These are phyloP conservation scores for Holcopasites calliopsidis DNA, from an alignment of 1,140 invertebrate species.

Conservation along the genomic window DNA sequence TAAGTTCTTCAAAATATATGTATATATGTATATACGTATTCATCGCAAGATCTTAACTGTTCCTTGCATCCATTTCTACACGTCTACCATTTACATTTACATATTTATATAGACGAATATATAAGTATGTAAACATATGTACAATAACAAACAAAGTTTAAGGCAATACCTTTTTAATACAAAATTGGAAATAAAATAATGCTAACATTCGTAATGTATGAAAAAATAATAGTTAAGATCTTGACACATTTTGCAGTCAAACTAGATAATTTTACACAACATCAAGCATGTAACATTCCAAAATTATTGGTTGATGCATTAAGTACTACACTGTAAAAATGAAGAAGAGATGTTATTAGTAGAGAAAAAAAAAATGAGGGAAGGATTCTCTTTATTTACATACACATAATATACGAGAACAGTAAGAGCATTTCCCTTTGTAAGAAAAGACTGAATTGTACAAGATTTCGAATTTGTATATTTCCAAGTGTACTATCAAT, in stretches of 20 bases:
- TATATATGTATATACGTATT: slow-evolving; percentile 29
- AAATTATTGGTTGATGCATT: slow-evolving; percentile 28
- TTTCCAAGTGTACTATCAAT: slow-evolving; percentile 10
- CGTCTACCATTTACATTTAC: slow-evolving; percentile 22
- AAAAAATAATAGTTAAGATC: slow-evolving; percentile 31
- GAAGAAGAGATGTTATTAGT: slow-evolving; percentile 23
- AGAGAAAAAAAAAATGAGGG: slow-evolving; percentile 17
- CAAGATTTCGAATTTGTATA: slow-evolving; percentile 10
- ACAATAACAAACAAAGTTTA: background rate
- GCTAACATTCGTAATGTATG: background rate
- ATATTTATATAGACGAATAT: background rate
- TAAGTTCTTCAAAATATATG: slow-evolving; percentile 38
- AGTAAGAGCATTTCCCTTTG: slow-evolving; percentile 2
- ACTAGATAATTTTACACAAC: slow-evolving; percentile 27
- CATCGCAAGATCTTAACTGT: slow-evolving; percentile 31
- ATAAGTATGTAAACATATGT: slow-evolving; percentile 15
- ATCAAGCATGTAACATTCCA: slow-evolving; percentile 21
- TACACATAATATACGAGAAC: slow-evolving; percentile 11
- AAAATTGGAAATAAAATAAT: background rate
- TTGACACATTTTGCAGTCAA: slow-evolving; percentile 48
- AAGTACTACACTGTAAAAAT: slow-evolving; percentile 30
- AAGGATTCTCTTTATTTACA: slow-evolving; percentile 42
- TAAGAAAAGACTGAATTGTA: slow-evolving; percentile 27
- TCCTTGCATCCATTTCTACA: background rate
- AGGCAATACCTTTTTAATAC: background rate